Base-by-base conservation (phyloP, 1,140 invertebrate genomes). In the Macrosteles quadrilineatus region DNA sequence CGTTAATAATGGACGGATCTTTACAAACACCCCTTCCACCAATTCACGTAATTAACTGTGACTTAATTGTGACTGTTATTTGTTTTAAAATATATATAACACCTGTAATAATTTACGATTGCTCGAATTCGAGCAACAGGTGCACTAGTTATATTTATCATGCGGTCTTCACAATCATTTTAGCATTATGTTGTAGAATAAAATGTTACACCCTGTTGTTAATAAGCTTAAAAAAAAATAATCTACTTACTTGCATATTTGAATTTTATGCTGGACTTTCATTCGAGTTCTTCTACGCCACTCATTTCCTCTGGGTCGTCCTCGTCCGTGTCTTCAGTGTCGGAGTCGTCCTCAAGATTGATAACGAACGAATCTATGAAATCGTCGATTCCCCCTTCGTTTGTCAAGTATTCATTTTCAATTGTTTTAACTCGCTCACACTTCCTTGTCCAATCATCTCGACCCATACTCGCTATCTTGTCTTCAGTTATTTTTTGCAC, bases 361-460 rank as follows among this genome's bases (percentile, higher is more conserved):
- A 55, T 55, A 19, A 62, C 27, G 19, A 62, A 62, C 11, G 57
- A 62, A 21, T 62, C 27, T 9, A 62, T 30, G 2, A 62, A 12
- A 12, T 27, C 21, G 25, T 66, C 25, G 19, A 66, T 66, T 25
- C 19, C n/a, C 19, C 40, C n/a, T 36, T 66, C 63, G 11, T 40
- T 66, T 66, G 4, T 9, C 2, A 40, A 23, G 25, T 66, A 66
- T 40, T 66, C 27, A n/a, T 66, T n/a, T 45, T 66, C 63, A 40
- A 66, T 43, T 43, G 32, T 66, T 19, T 66, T 66, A 3, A 66
- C 17, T 3, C 40, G 31, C 2, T 66, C 32, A 40, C 63, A 36
- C 31, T 40, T 66, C 31, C 9, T 19, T 36, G 32, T 40, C 40
- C 63, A 66, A 23, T 66, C 36, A 36, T 66, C n/a, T 21, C 2